Conservation (phyloP, 2,888 invertebrate genomes). For the Theretra japonica region DNA sequence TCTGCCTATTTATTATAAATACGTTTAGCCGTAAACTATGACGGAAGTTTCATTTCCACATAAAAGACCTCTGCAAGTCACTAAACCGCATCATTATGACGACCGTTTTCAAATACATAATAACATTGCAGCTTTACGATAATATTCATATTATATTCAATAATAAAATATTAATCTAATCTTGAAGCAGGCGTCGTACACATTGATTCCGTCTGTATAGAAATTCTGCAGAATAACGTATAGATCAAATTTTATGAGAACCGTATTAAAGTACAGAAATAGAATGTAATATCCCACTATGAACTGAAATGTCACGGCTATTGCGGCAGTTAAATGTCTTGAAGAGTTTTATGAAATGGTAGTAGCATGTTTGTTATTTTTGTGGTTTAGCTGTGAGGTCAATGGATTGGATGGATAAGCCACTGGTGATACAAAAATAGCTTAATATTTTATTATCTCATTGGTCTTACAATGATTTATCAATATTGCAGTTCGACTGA, state of each 20-base stretch:
- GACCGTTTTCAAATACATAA: neutral
- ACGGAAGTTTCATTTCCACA: neutral
- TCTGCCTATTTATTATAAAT: neutral
- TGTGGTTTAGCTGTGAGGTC: neutral
- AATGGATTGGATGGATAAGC: neutral
- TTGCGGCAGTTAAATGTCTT: neutral
- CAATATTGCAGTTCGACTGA: too few species aligned
- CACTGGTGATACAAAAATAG: neutral
- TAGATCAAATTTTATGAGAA: neutral
- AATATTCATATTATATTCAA: slow-evolving; percentile 8
- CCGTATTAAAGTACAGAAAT: slow-evolving; percentile 1
- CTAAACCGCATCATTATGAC: slow-evolving; percentile 3
- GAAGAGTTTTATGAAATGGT: neutral
- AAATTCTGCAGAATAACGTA: neutral
- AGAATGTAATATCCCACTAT: slow-evolving; percentile 1
- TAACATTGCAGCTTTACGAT: neutral
- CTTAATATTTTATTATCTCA: too few species aligned
- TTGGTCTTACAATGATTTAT: too few species aligned
- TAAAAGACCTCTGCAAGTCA: neutral
- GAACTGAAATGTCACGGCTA: slow-evolving; percentile 30
- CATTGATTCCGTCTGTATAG: neutral
- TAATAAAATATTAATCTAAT: slow-evolving; percentile 24
- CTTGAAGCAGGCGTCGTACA: neutral
- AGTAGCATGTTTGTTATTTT: neutral
- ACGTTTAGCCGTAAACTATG: neutral